Conservation (phyloP, 92 coral and sea anemone species). For the Hydrozoanthus gracilis region DNA sequence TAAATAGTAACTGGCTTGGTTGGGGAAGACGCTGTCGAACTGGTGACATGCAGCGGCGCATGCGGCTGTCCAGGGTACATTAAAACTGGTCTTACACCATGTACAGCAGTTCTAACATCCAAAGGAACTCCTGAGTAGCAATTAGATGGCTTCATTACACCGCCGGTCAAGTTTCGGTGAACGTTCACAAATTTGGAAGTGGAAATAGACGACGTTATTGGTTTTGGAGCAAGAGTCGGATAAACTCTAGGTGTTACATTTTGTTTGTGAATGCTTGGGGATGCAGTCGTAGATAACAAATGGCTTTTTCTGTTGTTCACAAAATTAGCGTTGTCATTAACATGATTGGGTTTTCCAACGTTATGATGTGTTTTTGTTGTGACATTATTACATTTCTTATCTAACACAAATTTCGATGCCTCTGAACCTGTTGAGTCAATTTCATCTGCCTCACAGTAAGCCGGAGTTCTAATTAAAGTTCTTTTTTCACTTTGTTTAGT, state of each 20-base stretch:
- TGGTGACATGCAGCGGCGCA: background rate
- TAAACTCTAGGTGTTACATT: slow-evolving; percentile 29
- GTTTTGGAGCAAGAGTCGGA: slow-evolving; percentile 34
- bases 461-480: slow-evolving; percentile 13
- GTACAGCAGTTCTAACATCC: slow-evolving; percentile 1
- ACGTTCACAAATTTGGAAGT: slow-evolving; percentile 11
- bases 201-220: background rate
- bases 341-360: background rate
- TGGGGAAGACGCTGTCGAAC: background rate
- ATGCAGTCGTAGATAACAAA: slow-evolving; percentile 15
- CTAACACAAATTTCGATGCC: slow-evolving; percentile 25
- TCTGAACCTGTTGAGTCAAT: slow-evolving; percentile 4
- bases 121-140: slow-evolving; percentile 18
- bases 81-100: background rate
- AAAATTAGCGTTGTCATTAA: background rate
- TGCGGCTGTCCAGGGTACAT: background rate
- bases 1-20: slow-evolving; percentile 16
- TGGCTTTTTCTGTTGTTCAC: slow-evolving; percentile 16
- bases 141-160: slow-evolving; percentile 17
- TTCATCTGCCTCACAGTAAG: slow-evolving; percentile 25
- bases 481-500: slow-evolving; percentile 49
- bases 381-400: background rate
- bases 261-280: background rate
- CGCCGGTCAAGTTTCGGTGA: slow-evolving; percentile 23
- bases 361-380: background rate